Evolutionary conservation across 2,113 vertebrate species (phyloP).

Genomic region (Semnopithecus entellus): DNA sequence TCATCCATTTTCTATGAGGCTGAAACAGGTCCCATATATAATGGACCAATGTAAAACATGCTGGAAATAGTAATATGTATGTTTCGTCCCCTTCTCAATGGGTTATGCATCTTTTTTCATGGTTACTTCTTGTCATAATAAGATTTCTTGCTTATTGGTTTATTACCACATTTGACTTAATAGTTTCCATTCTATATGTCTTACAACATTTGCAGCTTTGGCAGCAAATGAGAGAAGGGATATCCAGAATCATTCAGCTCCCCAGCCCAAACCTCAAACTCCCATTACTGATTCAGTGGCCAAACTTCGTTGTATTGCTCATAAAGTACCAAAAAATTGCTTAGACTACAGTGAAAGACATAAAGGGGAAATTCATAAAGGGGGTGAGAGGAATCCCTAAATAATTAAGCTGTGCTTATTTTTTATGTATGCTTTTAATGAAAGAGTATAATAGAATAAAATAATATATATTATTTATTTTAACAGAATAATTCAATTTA

Average conservation of each 20-base stretch:
- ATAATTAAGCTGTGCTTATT: neutral
- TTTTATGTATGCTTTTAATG: neutral
- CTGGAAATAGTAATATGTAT: neutral
- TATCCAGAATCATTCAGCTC: neutral
- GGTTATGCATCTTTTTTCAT: neutral
- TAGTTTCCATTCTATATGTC: neutral
- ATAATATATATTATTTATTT: neutral
- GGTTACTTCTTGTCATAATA: neutral
- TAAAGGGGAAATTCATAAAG: neutral
- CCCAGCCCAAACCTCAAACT: neutral
- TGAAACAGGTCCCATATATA: neutral
- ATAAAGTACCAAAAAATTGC: neutral
- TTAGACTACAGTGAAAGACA: neutral
- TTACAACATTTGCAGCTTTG: neutral
- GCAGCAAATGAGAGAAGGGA: neutral
- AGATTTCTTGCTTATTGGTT: constrained; percentile 30
- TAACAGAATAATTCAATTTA: neutral
- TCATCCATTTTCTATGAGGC: constrained; percentile 42
- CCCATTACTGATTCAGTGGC: neutral
- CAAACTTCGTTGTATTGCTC: neutral
- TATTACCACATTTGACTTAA: neutral
- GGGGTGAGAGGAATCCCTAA: neutral
- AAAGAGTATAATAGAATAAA: neutral
- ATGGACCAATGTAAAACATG: neutral
- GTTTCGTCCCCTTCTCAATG: neutral